These are phyloP conservation scores for Sarotherodon lohbergeri DNA, from an alignment of 2,113 vertebrate species.

Conservation along the genomic window DNA sequence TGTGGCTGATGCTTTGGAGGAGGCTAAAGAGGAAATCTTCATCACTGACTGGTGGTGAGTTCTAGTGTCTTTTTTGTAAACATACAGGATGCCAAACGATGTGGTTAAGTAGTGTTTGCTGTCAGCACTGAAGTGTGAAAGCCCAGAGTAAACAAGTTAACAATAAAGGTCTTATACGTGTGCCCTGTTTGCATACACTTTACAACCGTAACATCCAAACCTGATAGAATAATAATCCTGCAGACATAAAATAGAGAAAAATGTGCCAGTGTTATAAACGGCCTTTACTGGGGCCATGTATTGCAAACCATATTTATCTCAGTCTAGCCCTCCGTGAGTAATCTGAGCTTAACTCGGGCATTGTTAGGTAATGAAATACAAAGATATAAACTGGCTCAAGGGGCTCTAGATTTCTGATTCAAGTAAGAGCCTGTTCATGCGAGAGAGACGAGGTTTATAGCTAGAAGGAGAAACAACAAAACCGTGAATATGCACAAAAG, in stretches of 20 bases:
- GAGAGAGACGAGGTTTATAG: fast-evolving
- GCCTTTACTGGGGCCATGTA: background rate
- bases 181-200: background rate
- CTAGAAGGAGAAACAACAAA: background rate
- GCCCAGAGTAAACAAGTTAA: background rate
- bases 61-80: background rate
- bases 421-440: background rate
- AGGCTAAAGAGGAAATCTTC: constrained; percentile 94
- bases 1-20: constrained; percentile 90
- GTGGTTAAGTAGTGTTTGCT: background rate
- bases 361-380: background rate
- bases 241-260: background rate
- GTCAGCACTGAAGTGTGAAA: background rate
- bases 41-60: constrained; percentile 99
- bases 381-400: background rate
- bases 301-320: background rate
- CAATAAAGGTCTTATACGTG: fast-evolving
- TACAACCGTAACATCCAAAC: background rate
- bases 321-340: background rate
- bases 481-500: background rate
- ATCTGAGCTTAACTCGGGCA: background rate
- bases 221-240: background rate
- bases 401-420: background rate
- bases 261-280: background rate
- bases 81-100: background rate